A percentile compares a stretch with the other conserved stretches of the same genome.
These are phyloP conservation scores for Eutolmus rufibarbis DNA, from an alignment of 2,888 invertebrate genomes.

Conservation along the genomic window DNA sequence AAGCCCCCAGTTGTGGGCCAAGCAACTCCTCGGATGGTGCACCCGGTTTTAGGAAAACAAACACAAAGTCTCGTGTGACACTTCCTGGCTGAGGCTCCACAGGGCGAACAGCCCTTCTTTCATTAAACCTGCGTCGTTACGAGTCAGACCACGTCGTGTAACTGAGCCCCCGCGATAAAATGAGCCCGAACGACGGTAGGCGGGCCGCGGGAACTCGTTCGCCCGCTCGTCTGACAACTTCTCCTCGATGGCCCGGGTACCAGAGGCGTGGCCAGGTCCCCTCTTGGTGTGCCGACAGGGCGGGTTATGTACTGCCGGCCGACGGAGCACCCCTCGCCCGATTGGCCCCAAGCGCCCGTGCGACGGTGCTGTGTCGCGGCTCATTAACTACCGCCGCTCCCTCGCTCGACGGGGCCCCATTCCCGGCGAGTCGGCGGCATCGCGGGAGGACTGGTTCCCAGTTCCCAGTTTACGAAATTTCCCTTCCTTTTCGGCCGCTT, in stretches of 20 bases:
- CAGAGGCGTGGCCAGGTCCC: slow-evolving; percentile 1
- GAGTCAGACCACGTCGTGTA: slow-evolving; percentile 55
- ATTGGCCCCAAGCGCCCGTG: background rate
- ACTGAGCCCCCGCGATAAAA: slow-evolving; percentile 52
- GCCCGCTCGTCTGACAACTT: background rate
- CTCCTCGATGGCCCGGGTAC: background rate
- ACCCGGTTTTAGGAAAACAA: background rate
- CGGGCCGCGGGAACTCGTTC: slow-evolving; percentile 36
- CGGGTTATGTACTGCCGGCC: background rate
- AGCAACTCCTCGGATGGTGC: background rate
- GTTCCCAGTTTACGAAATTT: background rate
- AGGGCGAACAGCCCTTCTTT: slow-evolving; percentile 15
- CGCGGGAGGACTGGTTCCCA: background rate
- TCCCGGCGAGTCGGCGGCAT: background rate
- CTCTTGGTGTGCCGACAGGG: background rate
- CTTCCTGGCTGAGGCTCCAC: background rate
- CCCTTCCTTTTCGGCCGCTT: background rate
- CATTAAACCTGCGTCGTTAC: slow-evolving; percentile 51
- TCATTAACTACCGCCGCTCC: background rate
- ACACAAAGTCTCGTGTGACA: slow-evolving; percentile 23
- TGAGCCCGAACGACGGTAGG: slow-evolving; percentile 48
- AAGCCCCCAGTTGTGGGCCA: background rate
- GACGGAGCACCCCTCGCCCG: background rate
- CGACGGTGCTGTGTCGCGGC: background rate
- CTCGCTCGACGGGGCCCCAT: background rate